Conservation (phyloP, 2,113 vertebrate genomes). For the Setophaga kirtlandii region DNA sequence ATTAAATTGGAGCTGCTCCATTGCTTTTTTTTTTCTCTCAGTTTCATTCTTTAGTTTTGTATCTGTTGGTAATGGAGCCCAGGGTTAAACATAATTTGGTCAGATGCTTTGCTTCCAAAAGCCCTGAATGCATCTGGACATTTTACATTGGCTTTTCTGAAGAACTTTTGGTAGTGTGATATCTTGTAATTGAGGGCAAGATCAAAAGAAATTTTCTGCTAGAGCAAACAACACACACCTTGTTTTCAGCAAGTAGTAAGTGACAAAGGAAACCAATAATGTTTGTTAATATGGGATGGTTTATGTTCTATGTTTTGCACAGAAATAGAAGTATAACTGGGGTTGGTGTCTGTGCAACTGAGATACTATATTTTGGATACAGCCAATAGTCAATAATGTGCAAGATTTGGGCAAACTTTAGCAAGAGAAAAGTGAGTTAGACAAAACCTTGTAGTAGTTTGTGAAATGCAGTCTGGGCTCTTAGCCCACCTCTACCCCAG, state of each 20-base stretch:
- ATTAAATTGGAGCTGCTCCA: not conserved
- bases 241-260: not conserved
- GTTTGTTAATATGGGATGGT: not conserved
- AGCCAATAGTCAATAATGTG: not conserved
- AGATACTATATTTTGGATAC: not conserved
- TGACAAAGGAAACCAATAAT: not conserved
- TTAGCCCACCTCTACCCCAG: conserved; percentile 6
- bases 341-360: not conserved
- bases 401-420: not conserved
- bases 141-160: not conserved
- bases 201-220: not conserved
- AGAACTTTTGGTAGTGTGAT: not conserved
- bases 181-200: not conserved
- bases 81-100: not conserved
- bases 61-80: not conserved
- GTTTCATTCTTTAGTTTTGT: conserved; percentile 9
- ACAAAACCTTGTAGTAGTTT: not conserved
- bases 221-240: not conserved
- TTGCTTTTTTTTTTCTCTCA: not conserved
- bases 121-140: not conserved
- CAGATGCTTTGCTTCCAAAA: conserved; percentile 5
- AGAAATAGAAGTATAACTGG: not conserved
- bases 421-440: not conserved
- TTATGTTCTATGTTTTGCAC: not conserved
- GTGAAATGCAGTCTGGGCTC: conserved; percentile 31